phyloP scores from a whole-genome alignment of 2,113 vertebrate genomes.

The Morone chrysops region DNA sequence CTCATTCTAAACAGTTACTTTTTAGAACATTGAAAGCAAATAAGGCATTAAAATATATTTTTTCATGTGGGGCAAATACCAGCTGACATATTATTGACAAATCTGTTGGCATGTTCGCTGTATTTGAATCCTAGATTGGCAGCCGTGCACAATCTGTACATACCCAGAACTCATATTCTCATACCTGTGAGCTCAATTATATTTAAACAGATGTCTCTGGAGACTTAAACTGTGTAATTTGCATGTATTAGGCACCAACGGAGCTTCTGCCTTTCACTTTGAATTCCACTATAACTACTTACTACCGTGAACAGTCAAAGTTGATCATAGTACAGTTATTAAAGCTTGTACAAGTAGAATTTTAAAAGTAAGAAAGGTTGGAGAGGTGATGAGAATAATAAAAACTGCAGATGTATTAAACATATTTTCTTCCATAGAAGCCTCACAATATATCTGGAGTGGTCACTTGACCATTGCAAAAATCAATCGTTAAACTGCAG shows the following conservation, averaged over 20 bases:
- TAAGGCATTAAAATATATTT: neutral
- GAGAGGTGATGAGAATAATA: neutral
- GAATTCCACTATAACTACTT: conserved; percentile 4
- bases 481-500: neutral
- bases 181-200: neutral
- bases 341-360: neutral
- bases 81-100: conserved; percentile 12
- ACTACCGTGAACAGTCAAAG: conserved; percentile 14
- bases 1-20: conserved; percentile 41
- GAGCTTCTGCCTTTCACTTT: neutral
- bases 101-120: neutral
- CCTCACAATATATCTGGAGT: neutral
- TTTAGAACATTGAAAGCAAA: conserved; percentile 32
- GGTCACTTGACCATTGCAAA: neutral
- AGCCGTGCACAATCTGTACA: neutral
- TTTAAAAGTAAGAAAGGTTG: neutral
- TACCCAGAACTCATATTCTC: neutral
- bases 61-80: neutral
- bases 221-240: conserved; percentile 24
- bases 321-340: conserved; percentile 10
- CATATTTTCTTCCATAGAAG: neutral
- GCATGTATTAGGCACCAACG: conserved; percentile 18
- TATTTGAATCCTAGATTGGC: conserved; percentile 11
- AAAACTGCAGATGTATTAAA: neutral
- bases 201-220: conserved; percentile 12